Evolutionary conservation across 2,888 invertebrate genomes (phyloP), one percentile per base, ranked within the genome.

Genomic region (Adelognathus sp.): DNA sequence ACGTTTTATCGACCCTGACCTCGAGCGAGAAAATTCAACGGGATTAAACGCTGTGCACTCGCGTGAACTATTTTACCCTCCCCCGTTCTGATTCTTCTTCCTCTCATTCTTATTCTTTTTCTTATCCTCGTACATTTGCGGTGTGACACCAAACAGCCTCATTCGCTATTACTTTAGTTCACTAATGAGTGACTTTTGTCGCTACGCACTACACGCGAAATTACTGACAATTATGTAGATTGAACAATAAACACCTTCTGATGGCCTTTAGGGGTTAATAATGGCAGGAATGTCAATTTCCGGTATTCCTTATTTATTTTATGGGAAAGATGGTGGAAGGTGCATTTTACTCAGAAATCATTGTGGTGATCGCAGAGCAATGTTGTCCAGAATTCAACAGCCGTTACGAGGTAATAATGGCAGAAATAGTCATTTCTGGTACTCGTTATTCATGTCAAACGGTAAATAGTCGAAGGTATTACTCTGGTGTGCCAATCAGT

Each of bases 1-100:
- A 80, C 82, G 74, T 80, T 79, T 82, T 82, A 82, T 82, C 82
- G 76, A 82, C 76, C 72, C 76, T 79, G 80, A 82, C 80, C 80
- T 78, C 66, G 71, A 78, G 79, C 66, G 74, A 78, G 78, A 74
- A 79, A 81, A 80, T 79, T 81, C 76, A 77, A 71, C 69, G 75
- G 73, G 73, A 79, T 79, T 70, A 74, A 74, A 74, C 74, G 66
- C 74, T 52, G 73, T 46, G 52, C 66, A 66, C 63, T 78, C 73
- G 46, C 58, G 31, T 70, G 60, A 27, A 66, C 70, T 60, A 63
- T 72, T 63, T 50, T 52, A 54, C 50, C 27, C 33, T 50, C 46
- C 5, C 29, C 7, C 7, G 31, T 60, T 58, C 41, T 29, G 3
- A 58, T 44, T n/a, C n/a, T n/a, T n/a, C n/a, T n/a, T n/a, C n/a